Evolutionary conservation across 2,797 vertebrate species (phyloP), one percentile per base, ranked within the genome.

Genomic region (Lagocephalus sceleratus): DNA sequence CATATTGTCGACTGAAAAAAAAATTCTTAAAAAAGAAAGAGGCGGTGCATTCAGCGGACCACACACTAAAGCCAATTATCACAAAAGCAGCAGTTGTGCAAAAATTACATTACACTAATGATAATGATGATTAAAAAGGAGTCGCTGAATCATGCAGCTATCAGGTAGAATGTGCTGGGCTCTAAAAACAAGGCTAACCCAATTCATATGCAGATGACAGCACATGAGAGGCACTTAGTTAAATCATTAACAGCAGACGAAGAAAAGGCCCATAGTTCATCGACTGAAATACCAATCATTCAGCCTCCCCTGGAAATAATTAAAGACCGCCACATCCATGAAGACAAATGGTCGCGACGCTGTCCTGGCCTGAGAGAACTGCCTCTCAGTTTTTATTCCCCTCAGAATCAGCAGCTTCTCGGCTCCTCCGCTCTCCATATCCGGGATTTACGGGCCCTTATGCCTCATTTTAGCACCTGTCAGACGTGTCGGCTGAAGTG

Each of bases 181-280:
- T 67, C 66, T 20, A 61, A 68, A 62, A 60, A 64, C 64, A 69
- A 46, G 47, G 58, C 45, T 62, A 57, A 57, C 48, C 32, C 43
- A 67, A 79, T 73, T 78, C 44, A 69, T 66, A 78, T 67, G 62
- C 65, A 73, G 73, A 75, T 79, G 68, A 75, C 17, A 75, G 61
- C 63, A 63, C 60, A 75, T 20, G 38, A 73, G 76, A 78, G 76
- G 50, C 68, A 75, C 78, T 83, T 81, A 68, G 75, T 71, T 69
- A 80, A 81, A 85, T 73, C 68, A 72, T 81, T 81, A 84, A 74
- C 67, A 63, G 65, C n/a, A 67, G 62, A 75, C 74, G 69, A 80
- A 71, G 71, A 74, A 78, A 80, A 79, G 57, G 47, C 65, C 60
- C 11, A 20, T 54, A 73, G 62, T 76, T 79, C 60, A 72, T 68